Evolutionary conservation across 2,797 vertebrate genomes (phyloP), one percentile per base, ranked within the genome.

Genomic region (Pangasius larnaudii): DNA sequence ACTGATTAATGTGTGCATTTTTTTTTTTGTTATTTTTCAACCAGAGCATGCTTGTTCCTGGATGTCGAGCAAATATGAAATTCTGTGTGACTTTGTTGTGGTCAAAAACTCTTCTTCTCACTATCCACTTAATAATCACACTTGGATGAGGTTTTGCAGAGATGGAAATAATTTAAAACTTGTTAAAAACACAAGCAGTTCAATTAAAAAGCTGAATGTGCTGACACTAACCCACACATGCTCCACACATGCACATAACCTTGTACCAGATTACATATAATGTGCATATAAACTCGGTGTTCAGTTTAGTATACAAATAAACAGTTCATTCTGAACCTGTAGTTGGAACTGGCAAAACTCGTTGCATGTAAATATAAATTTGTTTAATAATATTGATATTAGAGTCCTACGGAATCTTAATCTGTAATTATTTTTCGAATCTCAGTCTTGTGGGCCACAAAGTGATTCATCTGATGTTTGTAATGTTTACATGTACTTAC

Each of bases 91-190:
- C 18, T 33, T 24, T 59, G 5, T 59, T 24, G 2, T 58, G 11
- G 36, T 16, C 58, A 46, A 22, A 82, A 80, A 80, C 53, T 59
- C 53, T 33, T 80, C 77, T 80, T 80, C 33, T 58, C 53, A 7
- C 56, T 59, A 13, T 59, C 18, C 8, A 1, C 39, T 80, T 80
- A 58, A 65, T 42, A 82, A 82, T 82, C 59, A 19, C 59, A 65
- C 39, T 49, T 46, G 39, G 39, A 65, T 30, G 39, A 82, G 80
- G 10, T 82, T 82, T 63, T 82, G 59, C 58, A 49, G 36, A 18
- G 42, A 82, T 82, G 79, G 79, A 42, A 63, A 42, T 81, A 65
- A 82, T 82, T 82, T 82, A 49, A 65, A 82, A 63, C 80, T 82
- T 63, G 80, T 82, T 65, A 63, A 49, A 49, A 63, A 18, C 59